Percentiles rank a stretch among this genome's conserved stretches.
These are phyloP conservation scores for Eucera pruinosa DNA, from an alignment of 2,888 invertebrate genomes.

Conservation along the genomic window DNA sequence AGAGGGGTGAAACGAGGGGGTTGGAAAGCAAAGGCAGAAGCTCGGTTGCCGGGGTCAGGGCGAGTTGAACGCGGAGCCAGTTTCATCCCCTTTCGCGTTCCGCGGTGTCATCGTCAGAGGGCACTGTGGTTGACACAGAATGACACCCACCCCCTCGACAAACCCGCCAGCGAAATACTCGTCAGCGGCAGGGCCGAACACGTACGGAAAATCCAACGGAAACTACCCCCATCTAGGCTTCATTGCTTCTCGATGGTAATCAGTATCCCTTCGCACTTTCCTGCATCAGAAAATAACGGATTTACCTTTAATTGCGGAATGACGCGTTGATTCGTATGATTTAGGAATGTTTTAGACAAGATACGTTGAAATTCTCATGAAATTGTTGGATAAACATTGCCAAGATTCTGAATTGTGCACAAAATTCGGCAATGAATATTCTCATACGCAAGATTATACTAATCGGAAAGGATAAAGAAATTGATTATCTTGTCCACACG, in stretches of 20 bases:
- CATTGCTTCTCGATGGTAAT: conserved; percentile 46
- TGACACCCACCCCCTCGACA: conserved; percentile 76
- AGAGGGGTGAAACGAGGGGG: conserved; percentile 62
- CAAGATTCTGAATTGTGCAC: no score
- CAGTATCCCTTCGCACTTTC: conserved; percentile 33
- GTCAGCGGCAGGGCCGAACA: conserved; percentile 67
- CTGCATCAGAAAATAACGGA: not conserved
- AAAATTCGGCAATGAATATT: no score
- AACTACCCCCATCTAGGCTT: conserved; percentile 11
- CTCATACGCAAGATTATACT: no score
- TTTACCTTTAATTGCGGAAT: no score
- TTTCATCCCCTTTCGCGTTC: conserved; percentile 83
- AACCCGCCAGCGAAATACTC: conserved; percentile 67
- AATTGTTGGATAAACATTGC: no score
- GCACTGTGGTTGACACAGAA: conserved; percentile 83
- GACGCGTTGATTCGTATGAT: no score
- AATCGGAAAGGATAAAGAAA: no score
- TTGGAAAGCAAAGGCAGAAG: conserved; percentile 70
- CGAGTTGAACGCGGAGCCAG: conserved; percentile 77
- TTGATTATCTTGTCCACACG: no score
- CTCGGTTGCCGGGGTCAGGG: conserved; percentile 71
- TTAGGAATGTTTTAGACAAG: no score
- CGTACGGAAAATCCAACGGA: conserved; percentile 40
- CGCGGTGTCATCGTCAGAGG: conserved; percentile 84
- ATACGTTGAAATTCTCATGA: no score